These are phyloP conservation scores for Auanema freiburgensis DNA, from an alignment of 2,888 invertebrate genomes.

Conservation along the genomic window DNA sequence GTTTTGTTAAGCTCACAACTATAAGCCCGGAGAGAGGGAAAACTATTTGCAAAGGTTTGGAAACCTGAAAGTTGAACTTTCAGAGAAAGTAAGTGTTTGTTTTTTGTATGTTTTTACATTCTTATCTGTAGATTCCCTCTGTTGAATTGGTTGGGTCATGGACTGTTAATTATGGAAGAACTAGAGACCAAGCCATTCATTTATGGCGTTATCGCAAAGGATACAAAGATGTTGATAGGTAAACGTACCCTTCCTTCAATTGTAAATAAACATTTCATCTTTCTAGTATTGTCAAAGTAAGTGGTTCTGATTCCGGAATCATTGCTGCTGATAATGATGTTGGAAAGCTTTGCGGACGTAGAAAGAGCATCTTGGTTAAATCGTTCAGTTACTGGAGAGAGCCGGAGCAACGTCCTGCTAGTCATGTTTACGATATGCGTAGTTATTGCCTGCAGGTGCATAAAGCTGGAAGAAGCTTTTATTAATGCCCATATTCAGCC, in stretches of 20 bases:
- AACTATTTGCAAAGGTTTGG: constrained; percentile 55
- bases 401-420: constrained; percentile 74
- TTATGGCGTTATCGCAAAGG: constrained; percentile 94
- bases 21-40: constrained; percentile 50
- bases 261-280: not conserved
- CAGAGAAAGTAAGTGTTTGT: constrained; percentile 20
- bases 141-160: constrained; percentile 87
- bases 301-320: constrained; percentile 32
- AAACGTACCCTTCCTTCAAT: constrained; percentile 64
- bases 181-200: constrained; percentile 93
- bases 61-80: constrained; percentile 48
- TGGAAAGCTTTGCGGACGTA: constrained; percentile 71
- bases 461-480: not conserved
- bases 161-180: constrained; percentile 83
- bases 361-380: constrained; percentile 76
- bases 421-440: constrained; percentile 90
- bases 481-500: constrained; percentile 70
- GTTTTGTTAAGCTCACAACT: constrained; percentile 59
- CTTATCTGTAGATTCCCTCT: constrained; percentile 31
- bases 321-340: constrained; percentile 54
- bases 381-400: constrained; percentile 96
- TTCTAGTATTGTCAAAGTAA: constrained; percentile 42
- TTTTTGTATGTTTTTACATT: not conserved
- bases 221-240: constrained; percentile 72
- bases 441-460: constrained; percentile 80